A percentile compares a stretch with the other conserved stretches of the same genome.
Evolutionary conservation across 2,888 invertebrate genomes (phyloP).

Genomic region (Nymphalis c-album): DNA sequence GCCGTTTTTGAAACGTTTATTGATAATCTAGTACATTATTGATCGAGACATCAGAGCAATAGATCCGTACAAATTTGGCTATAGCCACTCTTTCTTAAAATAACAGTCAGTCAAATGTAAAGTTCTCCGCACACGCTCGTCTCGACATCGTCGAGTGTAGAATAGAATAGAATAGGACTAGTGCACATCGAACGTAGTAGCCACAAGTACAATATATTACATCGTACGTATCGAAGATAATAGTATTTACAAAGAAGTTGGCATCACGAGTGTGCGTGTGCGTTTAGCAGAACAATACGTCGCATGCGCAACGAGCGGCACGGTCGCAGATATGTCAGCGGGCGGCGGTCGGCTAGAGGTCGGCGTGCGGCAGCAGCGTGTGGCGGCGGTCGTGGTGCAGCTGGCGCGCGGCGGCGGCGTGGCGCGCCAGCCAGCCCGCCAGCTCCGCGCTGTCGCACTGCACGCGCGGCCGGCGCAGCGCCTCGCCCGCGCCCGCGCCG

Average conservation of each 20-base stretch:
- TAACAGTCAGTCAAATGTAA: too few species aligned
- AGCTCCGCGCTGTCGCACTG: conserved; percentile 87
- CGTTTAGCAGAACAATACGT: neutral
- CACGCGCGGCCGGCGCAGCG: conserved; percentile 86
- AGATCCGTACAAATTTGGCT: neutral
- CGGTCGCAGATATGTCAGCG: neutral
- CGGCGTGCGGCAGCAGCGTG: conserved; percentile 79
- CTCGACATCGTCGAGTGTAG: too few species aligned
- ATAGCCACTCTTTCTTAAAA: too few species aligned
- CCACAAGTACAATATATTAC: too few species aligned
- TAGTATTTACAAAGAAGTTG: neutral
- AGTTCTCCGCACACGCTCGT: too few species aligned
- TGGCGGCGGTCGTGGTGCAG: conserved; percentile 91
- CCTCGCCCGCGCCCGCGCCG: conserved; percentile 68
- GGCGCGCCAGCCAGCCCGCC: conserved; percentile 86
- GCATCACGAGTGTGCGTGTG: conserved; percentile 3
- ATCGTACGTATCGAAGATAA: neutral
- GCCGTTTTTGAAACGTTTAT: too few species aligned
- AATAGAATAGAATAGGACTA: neutral
- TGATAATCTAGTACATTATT: too few species aligned
- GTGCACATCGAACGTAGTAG: neutral
- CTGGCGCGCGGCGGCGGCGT: conserved; percentile 94
- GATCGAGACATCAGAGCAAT: too few species aligned
- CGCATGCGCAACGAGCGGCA: neutral
- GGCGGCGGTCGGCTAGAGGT: conserved; percentile 43